Percentiles rank a stretch among this genome's conserved stretches.
Conservation (phyloP, 2,888 invertebrate species). For the Xanthia togata region DNA sequence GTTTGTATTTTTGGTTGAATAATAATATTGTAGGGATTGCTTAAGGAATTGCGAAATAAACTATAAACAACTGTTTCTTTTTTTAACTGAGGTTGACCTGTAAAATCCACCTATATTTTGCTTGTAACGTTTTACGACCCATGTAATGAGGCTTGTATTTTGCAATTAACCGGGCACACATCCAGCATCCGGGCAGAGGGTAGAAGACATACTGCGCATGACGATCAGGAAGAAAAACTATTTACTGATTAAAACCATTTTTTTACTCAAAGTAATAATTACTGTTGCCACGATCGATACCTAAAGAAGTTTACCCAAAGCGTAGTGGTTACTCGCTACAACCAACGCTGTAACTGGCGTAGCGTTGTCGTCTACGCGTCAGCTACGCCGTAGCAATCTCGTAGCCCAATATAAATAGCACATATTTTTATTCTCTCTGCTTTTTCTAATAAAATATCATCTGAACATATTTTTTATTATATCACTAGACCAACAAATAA, state of each 20-base stretch:
- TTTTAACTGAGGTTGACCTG: neutral
- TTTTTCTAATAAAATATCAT: constrained; percentile 4
- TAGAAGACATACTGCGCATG: neutral
- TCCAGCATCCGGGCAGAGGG: neutral
- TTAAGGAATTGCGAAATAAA: neutral
- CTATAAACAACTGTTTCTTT: neutral
- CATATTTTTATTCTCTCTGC: neutral
- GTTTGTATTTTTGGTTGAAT: constrained; percentile 6
- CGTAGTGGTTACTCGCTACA: neutral
- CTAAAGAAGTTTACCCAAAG: neutral
- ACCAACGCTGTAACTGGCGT: neutral
- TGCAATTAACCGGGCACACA: neutral
- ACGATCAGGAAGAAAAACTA: neutral
- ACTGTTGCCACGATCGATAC: neutral
- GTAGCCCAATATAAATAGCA: neutral
- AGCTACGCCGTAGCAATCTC: constrained; percentile 40
- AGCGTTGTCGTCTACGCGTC: neutral
- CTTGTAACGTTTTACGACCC: neutral
- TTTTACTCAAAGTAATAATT: neutral
- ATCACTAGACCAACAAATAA: neutral
- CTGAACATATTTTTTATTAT: constrained; percentile 1
- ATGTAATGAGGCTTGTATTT: neutral
- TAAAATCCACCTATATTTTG: neutral
- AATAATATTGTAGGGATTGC: neutral
- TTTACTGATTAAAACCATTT: neutral